Evolutionary conservation across 2,113 vertebrate genomes (phyloP).

Genomic region (Phodopus roborovskii): DNA sequence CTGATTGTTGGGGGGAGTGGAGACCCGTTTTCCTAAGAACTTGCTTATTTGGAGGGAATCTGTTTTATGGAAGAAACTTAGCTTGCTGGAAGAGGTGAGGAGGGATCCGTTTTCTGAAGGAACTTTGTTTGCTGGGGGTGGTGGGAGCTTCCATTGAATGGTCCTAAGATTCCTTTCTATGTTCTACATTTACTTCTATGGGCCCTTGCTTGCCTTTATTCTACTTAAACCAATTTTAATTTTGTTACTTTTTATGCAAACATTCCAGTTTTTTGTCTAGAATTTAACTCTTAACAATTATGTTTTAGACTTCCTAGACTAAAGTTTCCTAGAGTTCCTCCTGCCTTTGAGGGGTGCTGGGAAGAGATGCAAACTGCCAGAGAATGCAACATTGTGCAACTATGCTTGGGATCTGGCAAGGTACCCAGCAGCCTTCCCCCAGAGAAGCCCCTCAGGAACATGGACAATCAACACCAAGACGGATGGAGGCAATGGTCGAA

Average conservation of each 20-base stretch:
- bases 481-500: constrained; percentile 58
- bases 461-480: constrained; percentile 32
- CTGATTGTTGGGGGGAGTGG: not conserved
- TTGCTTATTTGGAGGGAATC: too few species aligned
- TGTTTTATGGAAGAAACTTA: constrained; percentile 24
- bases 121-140: not conserved
- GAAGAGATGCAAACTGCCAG: not conserved
- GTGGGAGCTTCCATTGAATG: not conserved
- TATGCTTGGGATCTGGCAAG: not conserved
- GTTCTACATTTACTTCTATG: not conserved
- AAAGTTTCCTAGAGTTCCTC: not conserved
- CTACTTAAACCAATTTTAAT: not conserved
- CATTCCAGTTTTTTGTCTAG: not conserved
- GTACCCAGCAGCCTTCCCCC: not conserved
- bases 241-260: not conserved
- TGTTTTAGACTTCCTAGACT: not conserved
- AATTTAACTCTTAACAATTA: constrained; percentile 14
- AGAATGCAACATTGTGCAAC: not conserved
- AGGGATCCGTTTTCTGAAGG: not conserved
- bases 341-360: not conserved
- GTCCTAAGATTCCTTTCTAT: not conserved
- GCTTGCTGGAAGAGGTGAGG: too few species aligned
- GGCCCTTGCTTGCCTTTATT: not conserved
- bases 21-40: not conserved
- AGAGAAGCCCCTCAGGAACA: constrained; percentile 28